phyloP scores from a whole-genome alignment of 2,888 invertebrate species.

The Cheilosia urbana region DNA sequence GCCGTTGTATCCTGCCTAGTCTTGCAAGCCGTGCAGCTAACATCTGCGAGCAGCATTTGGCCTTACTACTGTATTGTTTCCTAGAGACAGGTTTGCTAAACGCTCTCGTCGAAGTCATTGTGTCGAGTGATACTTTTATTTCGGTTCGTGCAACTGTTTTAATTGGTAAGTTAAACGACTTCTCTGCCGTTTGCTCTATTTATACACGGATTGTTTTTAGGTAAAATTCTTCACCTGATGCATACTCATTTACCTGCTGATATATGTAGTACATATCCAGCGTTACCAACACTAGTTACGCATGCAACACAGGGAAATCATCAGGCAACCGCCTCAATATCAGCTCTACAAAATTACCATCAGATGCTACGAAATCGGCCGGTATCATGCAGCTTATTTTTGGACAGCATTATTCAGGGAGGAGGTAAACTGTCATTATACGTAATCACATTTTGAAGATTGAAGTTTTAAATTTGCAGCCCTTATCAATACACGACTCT shows the following conservation, averaged over 20 bases:
- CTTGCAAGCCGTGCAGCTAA: slow-evolving; percentile 94
- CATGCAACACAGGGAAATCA: slow-evolving; percentile 92
- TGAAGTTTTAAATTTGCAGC: slow-evolving; percentile 76
- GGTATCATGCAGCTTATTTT: slow-evolving; percentile 91
- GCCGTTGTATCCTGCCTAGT: slow-evolving; percentile 92
- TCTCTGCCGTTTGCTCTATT: neutral
- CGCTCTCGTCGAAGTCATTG: slow-evolving; percentile 95
- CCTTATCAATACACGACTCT: slow-evolving; percentile 82
- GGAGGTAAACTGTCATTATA: slow-evolving; percentile 77
- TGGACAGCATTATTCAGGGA: slow-evolving; percentile 90
- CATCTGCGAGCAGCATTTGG: slow-evolving; percentile 95
- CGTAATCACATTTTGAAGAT: slow-evolving; percentile 24
- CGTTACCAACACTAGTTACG: slow-evolving; percentile 92
- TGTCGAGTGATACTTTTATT: slow-evolving; percentile 94
- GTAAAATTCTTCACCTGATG: slow-evolving; percentile 93
- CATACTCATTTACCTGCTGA: slow-evolving; percentile 94
- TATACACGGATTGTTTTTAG: slow-evolving; percentile 80
- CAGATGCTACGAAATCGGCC: slow-evolving; percentile 92
- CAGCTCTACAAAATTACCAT: slow-evolving; percentile 91
- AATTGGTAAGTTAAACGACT: slow-evolving; percentile 85
- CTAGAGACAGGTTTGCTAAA: slow-evolving; percentile 93
- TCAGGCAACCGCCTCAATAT: slow-evolving; percentile 92
- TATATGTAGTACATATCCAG: slow-evolving; percentile 92
- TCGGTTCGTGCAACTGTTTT: slow-evolving; percentile 96
- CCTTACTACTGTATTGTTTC: slow-evolving; percentile 94